Base-by-base conservation (phyloP, 2,113 vertebrate species). In the Carassius auratus region DNA sequence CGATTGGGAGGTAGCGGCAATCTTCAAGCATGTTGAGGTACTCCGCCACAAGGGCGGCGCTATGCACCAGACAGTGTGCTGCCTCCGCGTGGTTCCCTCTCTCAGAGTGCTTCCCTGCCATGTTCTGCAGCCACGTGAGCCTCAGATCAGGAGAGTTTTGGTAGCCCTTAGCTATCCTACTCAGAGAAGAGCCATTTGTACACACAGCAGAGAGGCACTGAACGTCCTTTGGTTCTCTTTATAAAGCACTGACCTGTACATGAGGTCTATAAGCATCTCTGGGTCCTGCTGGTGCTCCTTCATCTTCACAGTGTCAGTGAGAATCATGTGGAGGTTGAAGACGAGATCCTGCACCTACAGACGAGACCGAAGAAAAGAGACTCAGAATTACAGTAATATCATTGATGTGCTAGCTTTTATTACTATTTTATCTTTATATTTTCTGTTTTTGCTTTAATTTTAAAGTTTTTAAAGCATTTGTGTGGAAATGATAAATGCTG, bases 291-390 rank as follows among this genome's bases (percentile, higher is more conserved):
- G 96, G 83, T 98, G 96, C 71, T 97, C 97, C 87, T 98, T 98
- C 97, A 98, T 98, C 90, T 97, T 98, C 38, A 97, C 97, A 0
- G 97, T 98, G 91, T 98, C 97, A 0, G 96, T 97, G 52, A 98
- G 95, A 90, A 98, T 98, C 97, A 97, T 98, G 93, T 98, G 97
- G 86, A 98, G 89, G 91, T 98, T 98, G 92, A 97, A 98, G 87
- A 97, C 96, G 66, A 98, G 92, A 91, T 98, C 97, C 90, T 97
- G 96, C 19, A 98, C 97, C 97, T 98, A 90, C n/a, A 45, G 17
- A 21, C 36, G 12, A 42, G 59, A 76, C 17, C 26, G 14, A 21
- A 64, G 45, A 36, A 74, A 12, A 19, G 9, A 48, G 62, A 85
- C 52, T 55, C 50, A 52, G 13, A 5, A 55, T 55, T 55, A 55